Evolutionary conservation across 2,797 vertebrate species (phyloP).

Genomic region (Anguilla pacifica): DNA sequence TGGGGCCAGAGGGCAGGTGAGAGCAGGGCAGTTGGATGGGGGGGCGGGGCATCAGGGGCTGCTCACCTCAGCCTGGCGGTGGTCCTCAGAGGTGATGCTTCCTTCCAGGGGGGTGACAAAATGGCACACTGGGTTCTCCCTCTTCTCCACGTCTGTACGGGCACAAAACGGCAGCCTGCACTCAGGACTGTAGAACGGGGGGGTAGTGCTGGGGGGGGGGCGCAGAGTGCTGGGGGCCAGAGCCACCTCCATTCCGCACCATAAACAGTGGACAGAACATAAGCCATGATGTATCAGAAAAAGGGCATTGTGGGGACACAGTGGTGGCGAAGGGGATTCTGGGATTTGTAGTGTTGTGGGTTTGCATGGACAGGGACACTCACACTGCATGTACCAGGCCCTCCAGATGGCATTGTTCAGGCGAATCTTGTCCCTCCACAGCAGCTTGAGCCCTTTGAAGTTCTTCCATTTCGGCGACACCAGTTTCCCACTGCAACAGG

Average conservation of each 20-base stretch:
- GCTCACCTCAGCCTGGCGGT: slow-evolving; percentile 86
- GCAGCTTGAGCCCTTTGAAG: slow-evolving; percentile 95
- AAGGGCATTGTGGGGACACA: too few relatives aligned
- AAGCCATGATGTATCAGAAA: too few relatives aligned
- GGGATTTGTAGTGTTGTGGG: neutral
- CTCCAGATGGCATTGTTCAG: slow-evolving; percentile 99
- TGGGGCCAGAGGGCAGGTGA: neutral
- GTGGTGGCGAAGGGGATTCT: neutral
- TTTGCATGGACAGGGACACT: slow-evolving; percentile 57
- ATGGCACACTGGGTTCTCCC: slow-evolving; percentile 93
- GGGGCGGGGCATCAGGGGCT: neutral
- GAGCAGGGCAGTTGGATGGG: neutral
- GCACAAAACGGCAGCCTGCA: neutral
- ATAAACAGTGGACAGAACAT: too few relatives aligned
- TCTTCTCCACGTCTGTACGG: slow-evolving; percentile 87
- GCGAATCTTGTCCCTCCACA: slow-evolving; percentile 98
- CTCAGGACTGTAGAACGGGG: neutral
- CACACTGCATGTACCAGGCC: slow-evolving; percentile 99
- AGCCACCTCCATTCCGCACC: too few relatives aligned
- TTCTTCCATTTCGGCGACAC: slow-evolving; percentile 96
- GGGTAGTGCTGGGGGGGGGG: neutral
- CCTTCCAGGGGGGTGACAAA: slow-evolving; percentile 95
- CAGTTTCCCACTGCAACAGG: neutral
- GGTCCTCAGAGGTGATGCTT: slow-evolving; percentile 82
- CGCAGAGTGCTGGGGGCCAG: too few relatives aligned